Percentiles rank a stretch among this genome's conserved stretches.
Evolutionary conservation across 2,797 vertebrate genomes (phyloP).

Genomic region (Gobio occitaniae): DNA sequence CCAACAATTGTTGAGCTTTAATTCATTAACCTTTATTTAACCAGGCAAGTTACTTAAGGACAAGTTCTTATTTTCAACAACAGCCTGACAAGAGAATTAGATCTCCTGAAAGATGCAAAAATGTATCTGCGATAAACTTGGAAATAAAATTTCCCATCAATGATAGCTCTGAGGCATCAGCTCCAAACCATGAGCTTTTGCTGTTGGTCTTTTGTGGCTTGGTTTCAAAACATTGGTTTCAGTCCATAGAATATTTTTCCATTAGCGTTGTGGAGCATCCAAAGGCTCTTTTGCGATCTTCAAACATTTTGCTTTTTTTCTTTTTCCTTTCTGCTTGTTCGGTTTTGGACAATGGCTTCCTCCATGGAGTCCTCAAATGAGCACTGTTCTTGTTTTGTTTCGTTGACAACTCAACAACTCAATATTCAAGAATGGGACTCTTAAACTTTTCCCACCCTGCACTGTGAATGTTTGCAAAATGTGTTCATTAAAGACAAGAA

Average conservation of each 20-base stretch:
- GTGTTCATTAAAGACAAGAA: background rate
- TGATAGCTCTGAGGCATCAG: background rate
- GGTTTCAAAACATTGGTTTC: background rate
- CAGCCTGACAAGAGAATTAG: too few relatives aligned
- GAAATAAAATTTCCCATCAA: background rate
- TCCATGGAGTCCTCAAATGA: background rate
- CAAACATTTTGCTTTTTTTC: background rate
- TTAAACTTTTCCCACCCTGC: background rate
- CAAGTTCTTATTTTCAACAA: too few relatives aligned
- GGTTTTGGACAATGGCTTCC: background rate
- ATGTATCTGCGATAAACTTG: constrained; percentile 2
- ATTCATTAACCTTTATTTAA: background rate
- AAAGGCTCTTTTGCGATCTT: background rate
- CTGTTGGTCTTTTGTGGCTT: background rate
- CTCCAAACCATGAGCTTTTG: background rate
- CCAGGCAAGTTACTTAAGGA: too few relatives aligned
- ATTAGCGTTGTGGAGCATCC: background rate
- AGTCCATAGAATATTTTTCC: background rate
- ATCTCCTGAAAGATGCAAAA: background rate
- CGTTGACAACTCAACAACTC: background rate
- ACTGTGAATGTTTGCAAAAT: background rate
- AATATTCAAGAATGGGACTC: background rate
- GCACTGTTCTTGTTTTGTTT: background rate
- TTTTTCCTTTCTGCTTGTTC: background rate
- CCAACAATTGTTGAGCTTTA: background rate